These are phyloP conservation scores for Lasius fuliginosus DNA, from an alignment of 2,888 invertebrate species.

Conservation along the genomic window DNA sequence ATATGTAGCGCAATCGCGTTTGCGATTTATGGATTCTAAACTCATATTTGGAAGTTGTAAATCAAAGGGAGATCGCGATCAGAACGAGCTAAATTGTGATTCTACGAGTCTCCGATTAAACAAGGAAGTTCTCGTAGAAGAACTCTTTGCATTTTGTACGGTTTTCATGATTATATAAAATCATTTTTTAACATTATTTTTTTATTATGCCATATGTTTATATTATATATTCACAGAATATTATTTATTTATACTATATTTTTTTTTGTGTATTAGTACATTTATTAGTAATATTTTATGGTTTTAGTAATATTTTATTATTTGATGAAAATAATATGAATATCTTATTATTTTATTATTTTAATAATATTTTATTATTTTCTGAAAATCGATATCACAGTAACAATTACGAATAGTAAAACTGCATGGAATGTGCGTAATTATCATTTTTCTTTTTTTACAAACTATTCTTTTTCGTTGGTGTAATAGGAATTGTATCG, in stretches of 20 bases:
- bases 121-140: background rate
- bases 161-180: background rate
- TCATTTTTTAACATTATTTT: background rate
- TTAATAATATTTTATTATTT: background rate
- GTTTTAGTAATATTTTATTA: too few relatives aligned
- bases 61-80: constrained; percentile 28
- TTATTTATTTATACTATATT: background rate
- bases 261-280: background rate
- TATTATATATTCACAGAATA: background rate
- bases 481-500: background rate
- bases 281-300: background rate
- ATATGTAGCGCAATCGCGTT: constrained; percentile 10
- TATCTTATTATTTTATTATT: background rate
- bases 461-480: background rate
- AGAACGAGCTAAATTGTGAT: constrained; percentile 16
- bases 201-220: background rate
- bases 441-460: background rate
- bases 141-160: background rate
- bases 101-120: background rate
- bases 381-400: background rate
- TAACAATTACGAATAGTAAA: background rate
- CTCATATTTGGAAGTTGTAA: constrained; percentile 36
- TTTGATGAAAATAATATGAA: background rate
- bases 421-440: background rate
- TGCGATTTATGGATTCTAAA: constrained; percentile 43